Evolutionary conservation across 2,888 invertebrate species (phyloP), one percentile per base, ranked within the genome.

Genomic region (Mycalesis mineus): DNA sequence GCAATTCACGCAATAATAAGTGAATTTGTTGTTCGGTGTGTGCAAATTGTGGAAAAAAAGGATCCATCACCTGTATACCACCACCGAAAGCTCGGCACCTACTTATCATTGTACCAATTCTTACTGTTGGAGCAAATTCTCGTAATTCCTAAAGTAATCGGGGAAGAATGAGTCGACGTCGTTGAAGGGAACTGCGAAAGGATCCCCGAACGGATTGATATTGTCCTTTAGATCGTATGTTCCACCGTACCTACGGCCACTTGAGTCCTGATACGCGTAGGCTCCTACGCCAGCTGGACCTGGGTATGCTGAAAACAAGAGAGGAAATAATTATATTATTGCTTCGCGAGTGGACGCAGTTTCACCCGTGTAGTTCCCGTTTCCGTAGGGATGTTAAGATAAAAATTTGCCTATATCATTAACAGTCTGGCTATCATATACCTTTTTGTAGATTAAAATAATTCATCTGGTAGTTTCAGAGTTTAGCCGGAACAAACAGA

Each of bases 231-330:
- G 64, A 42, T 73, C 77, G 71, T 82, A 88, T 57, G 83, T 83
- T 17, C 87, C 88, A 64, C 81, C 82, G 73, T 86, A 86, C 84
- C 85, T 86, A 69, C 80, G 78, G 62, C 89, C 89, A 4, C 74
- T 36, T 1, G 87, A 75, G 67, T 88, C 88, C 67, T 79, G 77
- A 65, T 78, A 87, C 1, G 84, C 69, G 70, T 69, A 88, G 7
- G 76, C 78, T 7, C 82, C 84, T 54, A 77, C 82, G 45, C 84
- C 83, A 29, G 69, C 62, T 39, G 60, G 59, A 15, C 55, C 59
- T 45, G 72, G 67, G 51, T 61, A 62, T 52, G 65, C 68, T 68
- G 66, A 0, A 70, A 61, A 41, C 8, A 55, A 15, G 49, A 42
- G 11, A 9, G 14, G 14, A 5, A 39, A 14, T 13, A 14, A n/a